Percentiles rank a stretch among this genome's conserved stretches.
phyloP scores from a whole-genome alignment of 1,140 invertebrate genomes.

The Anoplophora glabripennis region DNA sequence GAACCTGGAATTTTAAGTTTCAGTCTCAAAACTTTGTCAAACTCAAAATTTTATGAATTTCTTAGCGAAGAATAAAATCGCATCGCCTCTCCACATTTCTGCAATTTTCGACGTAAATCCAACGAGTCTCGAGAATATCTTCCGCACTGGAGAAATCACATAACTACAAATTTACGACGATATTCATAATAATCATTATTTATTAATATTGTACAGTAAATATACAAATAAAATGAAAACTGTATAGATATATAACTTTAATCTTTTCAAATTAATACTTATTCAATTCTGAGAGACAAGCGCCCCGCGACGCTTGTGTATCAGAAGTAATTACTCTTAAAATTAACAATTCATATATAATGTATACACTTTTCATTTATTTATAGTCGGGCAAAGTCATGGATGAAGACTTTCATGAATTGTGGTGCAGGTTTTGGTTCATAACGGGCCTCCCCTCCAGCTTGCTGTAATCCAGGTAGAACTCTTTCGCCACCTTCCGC shows the following conservation, averaged over 20 bases:
- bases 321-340: slow-evolving; percentile 34
- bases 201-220: slow-evolving; percentile 49
- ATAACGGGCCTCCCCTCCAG: slow-evolving; percentile 80
- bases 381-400: slow-evolving; percentile 44
- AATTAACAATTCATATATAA: slow-evolving; percentile 37
- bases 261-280: slow-evolving; percentile 43
- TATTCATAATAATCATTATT: slow-evolving; percentile 32
- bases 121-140: too few relatives aligned
- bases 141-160: too few relatives aligned
- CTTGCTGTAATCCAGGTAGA: slow-evolving; percentile 96
- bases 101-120: too few relatives aligned
- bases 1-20: too few relatives aligned
- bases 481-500: slow-evolving; percentile 94
- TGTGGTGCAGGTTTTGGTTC: slow-evolving; percentile 39
- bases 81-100: too few relatives aligned
- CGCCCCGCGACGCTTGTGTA: slow-evolving; percentile 28
- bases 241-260: slow-evolving; percentile 47
- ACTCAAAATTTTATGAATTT: too few relatives aligned
- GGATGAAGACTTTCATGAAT: slow-evolving; percentile 34
- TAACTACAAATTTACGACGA: neutral
- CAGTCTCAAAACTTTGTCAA: too few relatives aligned
- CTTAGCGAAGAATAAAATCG: too few relatives aligned
- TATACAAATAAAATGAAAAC: slow-evolving; percentile 51
- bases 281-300: slow-evolving; percentile 37
- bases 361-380: slow-evolving; percentile 51